Evolutionary conservation across 2,888 invertebrate genomes (phyloP).

Genomic region (Eurytoma californica): DNA sequence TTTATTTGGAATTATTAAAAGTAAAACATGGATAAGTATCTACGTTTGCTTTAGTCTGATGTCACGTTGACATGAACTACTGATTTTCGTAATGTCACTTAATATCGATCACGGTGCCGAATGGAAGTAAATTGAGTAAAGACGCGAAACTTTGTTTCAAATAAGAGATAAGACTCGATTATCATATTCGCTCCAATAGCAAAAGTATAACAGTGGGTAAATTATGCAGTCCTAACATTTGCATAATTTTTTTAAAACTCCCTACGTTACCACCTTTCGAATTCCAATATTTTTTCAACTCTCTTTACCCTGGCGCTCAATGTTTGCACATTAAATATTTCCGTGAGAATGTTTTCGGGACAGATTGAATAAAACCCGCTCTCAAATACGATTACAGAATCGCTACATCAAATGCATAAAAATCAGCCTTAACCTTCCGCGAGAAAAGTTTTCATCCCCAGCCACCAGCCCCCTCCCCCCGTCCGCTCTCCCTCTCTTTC

Average conservation of each 20-base stretch:
- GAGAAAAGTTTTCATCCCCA: conserved; percentile 40
- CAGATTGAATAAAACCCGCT: conserved; percentile 49
- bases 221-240: background rate
- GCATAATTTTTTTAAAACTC: background rate
- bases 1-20: too few species aligned
- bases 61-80: too few species aligned
- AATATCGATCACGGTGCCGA: too few species aligned
- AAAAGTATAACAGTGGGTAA: too few species aligned
- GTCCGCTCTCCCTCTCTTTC: conserved; percentile 1
- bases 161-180: too few species aligned
- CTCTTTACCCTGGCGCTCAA: background rate
- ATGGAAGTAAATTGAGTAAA: too few species aligned
- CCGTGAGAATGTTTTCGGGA: conserved; percentile 14
- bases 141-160: too few species aligned
- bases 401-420: conserved; percentile 51
- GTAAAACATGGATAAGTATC: too few species aligned
- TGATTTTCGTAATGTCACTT: too few species aligned
- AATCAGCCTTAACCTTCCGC: conserved; percentile 49
- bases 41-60: too few species aligned
- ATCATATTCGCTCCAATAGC: too few species aligned
- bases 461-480: background rate
- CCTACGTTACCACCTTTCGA: background rate
- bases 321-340: conserved; percentile 42
- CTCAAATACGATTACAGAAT: conserved; percentile 45
- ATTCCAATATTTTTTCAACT: background rate